Base-by-base conservation (phyloP, 2,888 invertebrate genomes). In the Urechis unicinctus region DNA sequence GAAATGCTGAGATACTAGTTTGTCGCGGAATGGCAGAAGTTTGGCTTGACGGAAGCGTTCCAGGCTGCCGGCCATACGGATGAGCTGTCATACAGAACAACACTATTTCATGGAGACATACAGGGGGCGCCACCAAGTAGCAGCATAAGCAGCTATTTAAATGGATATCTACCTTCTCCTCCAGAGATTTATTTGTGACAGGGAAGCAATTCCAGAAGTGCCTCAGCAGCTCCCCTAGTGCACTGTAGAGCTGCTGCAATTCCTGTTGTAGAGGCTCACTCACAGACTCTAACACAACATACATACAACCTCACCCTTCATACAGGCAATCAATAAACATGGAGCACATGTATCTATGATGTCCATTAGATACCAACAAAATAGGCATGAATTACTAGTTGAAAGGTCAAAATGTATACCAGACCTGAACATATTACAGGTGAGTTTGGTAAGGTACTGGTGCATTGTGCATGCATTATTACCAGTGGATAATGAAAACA, bases 191-290 rank as follows among this genome's bases (percentile, higher is more conserved):
- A 1, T 86, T 85, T 0, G 86, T 86, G 0, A 87, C 86, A 1
- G 86, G 86, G 81, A 97, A 95, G 76, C 94, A 89, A 46, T 86
- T 84, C 96, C 97, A 98, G 80, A 97, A 90, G 79, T 96, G 95
- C 58, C 90, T 85, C 17, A 96, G 80, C 57, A 98, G 79, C 80
- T 97, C 97, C 59, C 89, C 87, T 3, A 89, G 82, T 1, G 91
- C 89, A 52, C 88, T 82, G 80, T 96, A 95, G 52, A 94, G 81
- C 61, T 89, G 86, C 55, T 87, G 84, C 13, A 96, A 81, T 71
- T 96, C 95, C 46, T 84, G 84, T 71, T 90, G 89, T 58, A 92
- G 59, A n/a, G n/a, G n/a, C n/a, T n/a, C n/a, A n/a, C n/a, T n/a
- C n/a, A n/a, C n/a, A n/a, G n/a, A n/a, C n/a, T n/a, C n/a, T n/a